These are phyloP conservation scores for Atrina japonica DNA, from an alignment of 2,888 invertebrate genomes.

Conservation along the genomic window DNA sequence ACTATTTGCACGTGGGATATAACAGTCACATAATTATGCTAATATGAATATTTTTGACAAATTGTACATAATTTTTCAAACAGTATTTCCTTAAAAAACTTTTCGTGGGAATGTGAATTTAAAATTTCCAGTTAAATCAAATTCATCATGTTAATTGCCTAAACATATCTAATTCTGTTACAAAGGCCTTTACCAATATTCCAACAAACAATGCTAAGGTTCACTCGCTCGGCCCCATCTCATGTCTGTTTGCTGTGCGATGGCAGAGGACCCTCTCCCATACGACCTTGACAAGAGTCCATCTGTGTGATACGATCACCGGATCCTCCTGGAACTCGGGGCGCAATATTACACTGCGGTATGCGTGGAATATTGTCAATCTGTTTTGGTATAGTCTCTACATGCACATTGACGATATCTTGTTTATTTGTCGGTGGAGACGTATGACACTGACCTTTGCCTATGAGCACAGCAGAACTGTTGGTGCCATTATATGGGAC, in stretches of 20 bases:
- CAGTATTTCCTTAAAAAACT: constrained; percentile 10
- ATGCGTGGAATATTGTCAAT: not conserved
- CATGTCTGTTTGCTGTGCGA: not conserved
- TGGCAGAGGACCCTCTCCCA: too few relatives aligned
- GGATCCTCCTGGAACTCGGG: not conserved
- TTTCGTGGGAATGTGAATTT: constrained; percentile 15
- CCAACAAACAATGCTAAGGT: constrained; percentile 1
- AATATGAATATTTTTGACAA: constrained; percentile 24
- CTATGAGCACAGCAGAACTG: too few relatives aligned
- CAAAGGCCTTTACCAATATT: constrained; percentile 7
- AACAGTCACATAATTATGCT: constrained; percentile 5
- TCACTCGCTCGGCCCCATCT: constrained; percentile 8
- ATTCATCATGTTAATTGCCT: not conserved
- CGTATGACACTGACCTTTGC: too few relatives aligned
- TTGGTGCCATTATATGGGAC: too few relatives aligned
- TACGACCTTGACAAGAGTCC: not conserved
- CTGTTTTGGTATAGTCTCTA: too few relatives aligned
- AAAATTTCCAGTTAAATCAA: constrained; percentile 3
- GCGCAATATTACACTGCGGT: not conserved
- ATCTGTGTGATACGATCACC: not conserved
- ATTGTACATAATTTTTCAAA: not conserved
- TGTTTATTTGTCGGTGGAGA: too few relatives aligned
- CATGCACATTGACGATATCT: too few relatives aligned
- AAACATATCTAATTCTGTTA: constrained; percentile 2
- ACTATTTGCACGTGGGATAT: constrained; percentile 22